phyloP scores from a whole-genome alignment of 2,888 invertebrate genomes.

The Enchytraeus crypticus region DNA sequence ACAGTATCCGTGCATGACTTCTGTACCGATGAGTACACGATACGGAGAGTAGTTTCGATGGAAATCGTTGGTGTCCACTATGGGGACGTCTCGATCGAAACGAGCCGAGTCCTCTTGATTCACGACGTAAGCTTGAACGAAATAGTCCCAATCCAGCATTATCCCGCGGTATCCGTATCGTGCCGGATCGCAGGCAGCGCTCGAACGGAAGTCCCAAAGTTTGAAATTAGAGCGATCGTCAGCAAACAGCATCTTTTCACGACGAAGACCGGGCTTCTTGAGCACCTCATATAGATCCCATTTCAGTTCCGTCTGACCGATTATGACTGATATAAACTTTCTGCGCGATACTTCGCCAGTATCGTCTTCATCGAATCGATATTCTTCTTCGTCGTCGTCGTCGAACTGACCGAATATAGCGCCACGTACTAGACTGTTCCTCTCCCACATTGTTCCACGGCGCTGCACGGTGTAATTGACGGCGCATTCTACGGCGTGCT shows the following conservation, averaged over 20 bases:
- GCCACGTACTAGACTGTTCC: conserved; percentile 13
- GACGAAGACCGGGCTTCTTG: conserved; percentile 25
- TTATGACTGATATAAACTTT: conserved; percentile 15
- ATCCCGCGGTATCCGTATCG: conserved; percentile 27
- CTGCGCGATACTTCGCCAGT: neutral
- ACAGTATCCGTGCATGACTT: conserved; percentile 10
- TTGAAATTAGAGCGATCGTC: neutral
- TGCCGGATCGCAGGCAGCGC: conserved; percentile 3
- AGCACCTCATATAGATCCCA: conserved; percentile 26
- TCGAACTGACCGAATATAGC: conserved; percentile 2
- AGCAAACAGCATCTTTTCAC: conserved; percentile 12
- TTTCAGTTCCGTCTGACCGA: conserved; percentile 24
- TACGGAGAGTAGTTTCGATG: conserved; percentile 11
- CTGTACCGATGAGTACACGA: conserved; percentile 6
- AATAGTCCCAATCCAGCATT: conserved; percentile 23
- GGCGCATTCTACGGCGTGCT: conserved; percentile 2
- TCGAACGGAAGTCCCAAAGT: conserved; percentile 8
- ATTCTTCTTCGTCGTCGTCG: neutral
- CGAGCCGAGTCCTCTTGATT: conserved; percentile 8
- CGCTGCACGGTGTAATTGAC: conserved; percentile 1
- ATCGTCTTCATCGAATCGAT: too few relatives aligned
- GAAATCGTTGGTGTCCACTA: conserved; percentile 2
- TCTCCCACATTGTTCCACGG: neutral
- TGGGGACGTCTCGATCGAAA: conserved; percentile 1
- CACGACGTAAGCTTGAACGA: neutral